Evolutionary conservation across 2,888 invertebrate genomes (phyloP).

Genomic region (Neuroscelio doddi): DNA sequence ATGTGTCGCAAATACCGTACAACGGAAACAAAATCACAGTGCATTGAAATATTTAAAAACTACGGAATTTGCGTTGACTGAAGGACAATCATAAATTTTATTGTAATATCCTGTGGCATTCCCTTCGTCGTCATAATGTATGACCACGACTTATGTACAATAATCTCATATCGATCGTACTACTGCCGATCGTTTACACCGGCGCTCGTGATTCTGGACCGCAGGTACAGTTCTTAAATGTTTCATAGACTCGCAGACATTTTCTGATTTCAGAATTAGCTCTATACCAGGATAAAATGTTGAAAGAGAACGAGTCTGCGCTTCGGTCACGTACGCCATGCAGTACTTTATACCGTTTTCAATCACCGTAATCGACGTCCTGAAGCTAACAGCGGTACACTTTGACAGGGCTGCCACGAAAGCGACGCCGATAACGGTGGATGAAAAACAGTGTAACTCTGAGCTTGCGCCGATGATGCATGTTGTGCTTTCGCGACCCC

Average conservation of each 20-base stretch:
- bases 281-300: no score
- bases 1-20: slow-evolving; percentile 1
- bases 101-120: slow-evolving; percentile 30
- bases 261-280: slow-evolving; percentile 7
- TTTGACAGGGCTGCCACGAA: neutral
- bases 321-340: slow-evolving; percentile 28
- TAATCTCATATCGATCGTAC: slow-evolving; percentile 18
- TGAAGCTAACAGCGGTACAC: neutral
- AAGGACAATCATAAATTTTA: slow-evolving; percentile 23
- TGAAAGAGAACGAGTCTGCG: slow-evolving; percentile 11
- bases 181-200: slow-evolving; percentile 9
- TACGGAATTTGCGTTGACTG: slow-evolving; percentile 20
- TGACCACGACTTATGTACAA: slow-evolving; percentile 22
- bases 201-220: slow-evolving; percentile 17
- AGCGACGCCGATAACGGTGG: slow-evolving; percentile 42
- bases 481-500: slow-evolving; percentile 71
- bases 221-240: neutral
- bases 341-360: slow-evolving; percentile 44
- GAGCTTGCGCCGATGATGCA: slow-evolving; percentile 73
- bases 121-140: slow-evolving; percentile 27
- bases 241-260: slow-evolving; percentile 2
- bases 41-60: no score
- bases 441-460: slow-evolving; percentile 56
- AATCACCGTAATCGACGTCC: slow-evolving; percentile 47
- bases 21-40: neutral